Conservation (phyloP, 2,888 invertebrate species). For the Cryptophagus acutangulus region DNA sequence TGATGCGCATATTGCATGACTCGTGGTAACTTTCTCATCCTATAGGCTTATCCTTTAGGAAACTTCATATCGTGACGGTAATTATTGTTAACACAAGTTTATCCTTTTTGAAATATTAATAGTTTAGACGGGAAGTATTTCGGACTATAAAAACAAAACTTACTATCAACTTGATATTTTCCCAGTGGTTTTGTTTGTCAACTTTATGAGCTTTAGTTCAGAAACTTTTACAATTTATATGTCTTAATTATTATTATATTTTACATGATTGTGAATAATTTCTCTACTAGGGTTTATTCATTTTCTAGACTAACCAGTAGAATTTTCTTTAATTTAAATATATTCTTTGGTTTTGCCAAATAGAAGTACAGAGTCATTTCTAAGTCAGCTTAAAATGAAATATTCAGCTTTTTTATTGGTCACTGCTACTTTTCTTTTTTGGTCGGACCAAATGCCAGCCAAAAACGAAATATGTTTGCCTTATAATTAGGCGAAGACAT, state of each 20-base stretch:
- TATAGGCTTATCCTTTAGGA: constrained; percentile 13
- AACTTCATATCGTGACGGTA: constrained; percentile 20
- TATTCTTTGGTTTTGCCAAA: no score
- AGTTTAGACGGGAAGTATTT: not conserved
- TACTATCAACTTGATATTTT: constrained; percentile 1
- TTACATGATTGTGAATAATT: not conserved
- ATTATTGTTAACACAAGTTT: constrained; percentile 19
- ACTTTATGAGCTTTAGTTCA: not conserved
- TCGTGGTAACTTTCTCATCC: constrained; percentile 15
- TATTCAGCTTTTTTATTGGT: no score
- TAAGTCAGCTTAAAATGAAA: no score
- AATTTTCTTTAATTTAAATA: no score
- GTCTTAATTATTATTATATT: not conserved
- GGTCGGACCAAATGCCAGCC: no score
- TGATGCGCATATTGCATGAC: not conserved
- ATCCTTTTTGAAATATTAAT: not conserved
- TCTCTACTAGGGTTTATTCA: constrained; percentile 1
- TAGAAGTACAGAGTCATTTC: no score
- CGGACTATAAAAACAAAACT: not conserved
- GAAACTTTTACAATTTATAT: not conserved
- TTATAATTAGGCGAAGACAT: no score
- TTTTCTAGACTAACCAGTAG: no score
- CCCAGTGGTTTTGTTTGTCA: constrained; percentile 1
- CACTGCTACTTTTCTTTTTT: no score
- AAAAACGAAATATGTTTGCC: no score